Percentiles rank a stretch among this genome's conserved stretches.
Evolutionary conservation across 2,888 invertebrate genomes (phyloP).

Genomic region (Drosophila rellima): DNA sequence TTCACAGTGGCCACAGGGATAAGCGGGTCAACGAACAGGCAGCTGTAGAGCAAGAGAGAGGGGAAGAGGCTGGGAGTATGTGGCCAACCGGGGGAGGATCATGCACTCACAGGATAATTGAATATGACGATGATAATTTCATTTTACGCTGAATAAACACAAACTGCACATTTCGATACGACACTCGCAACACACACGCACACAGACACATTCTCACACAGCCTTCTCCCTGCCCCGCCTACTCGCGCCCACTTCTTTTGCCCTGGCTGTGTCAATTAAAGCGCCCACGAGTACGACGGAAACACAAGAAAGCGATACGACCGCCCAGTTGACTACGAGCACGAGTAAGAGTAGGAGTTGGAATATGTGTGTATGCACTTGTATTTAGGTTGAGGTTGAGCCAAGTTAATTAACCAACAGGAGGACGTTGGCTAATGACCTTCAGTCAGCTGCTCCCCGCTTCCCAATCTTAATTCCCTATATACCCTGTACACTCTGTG

Average conservation of each 20-base stretch:
- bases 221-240: neutral
- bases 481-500: constrained; percentile 9
- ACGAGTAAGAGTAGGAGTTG: neutral
- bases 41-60: neutral
- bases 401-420: constrained; percentile 63
- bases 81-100: constrained; percentile 20
- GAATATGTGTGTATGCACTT: neutral
- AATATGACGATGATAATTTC: constrained; percentile 78
- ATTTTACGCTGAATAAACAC: constrained; percentile 78
- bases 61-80: neutral
- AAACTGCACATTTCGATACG: constrained; percentile 71
- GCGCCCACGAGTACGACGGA: constrained; percentile 53
- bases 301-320: constrained; percentile 47
- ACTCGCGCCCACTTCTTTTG: constrained; percentile 25
- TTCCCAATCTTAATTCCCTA: constrained; percentile 6
- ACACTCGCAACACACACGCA: constrained; percentile 20
- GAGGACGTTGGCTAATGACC: constrained; percentile 54
- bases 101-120: constrained; percentile 72
- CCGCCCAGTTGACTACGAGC: constrained; percentile 25
- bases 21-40: constrained; percentile 65
- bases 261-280: constrained; percentile 59
- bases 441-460: constrained; percentile 31
- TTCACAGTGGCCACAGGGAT: constrained; percentile 54
- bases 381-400: constrained; percentile 40
- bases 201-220: neutral